Conservation (phyloP, 23 tunicate species). For the Trididemnum nubilum region DNA sequence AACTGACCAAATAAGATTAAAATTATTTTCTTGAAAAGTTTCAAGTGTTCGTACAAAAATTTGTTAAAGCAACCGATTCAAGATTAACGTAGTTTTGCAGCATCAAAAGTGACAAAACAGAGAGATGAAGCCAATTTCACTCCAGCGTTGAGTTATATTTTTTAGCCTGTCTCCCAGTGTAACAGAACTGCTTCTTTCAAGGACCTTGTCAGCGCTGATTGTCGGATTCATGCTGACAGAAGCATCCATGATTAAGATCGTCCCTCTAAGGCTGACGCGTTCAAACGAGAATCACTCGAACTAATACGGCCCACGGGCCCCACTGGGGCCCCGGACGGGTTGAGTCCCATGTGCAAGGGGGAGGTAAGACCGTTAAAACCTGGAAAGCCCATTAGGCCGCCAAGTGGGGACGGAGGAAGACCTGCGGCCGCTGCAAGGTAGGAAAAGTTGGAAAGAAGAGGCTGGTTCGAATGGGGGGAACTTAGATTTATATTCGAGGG, state of each 20-base stretch:
- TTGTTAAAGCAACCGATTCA: no score
- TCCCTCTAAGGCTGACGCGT: constrained; percentile 60
- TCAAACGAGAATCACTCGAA: constrained; percentile 16
- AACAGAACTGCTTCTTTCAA: not conserved
- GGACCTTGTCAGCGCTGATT: constrained; percentile 14
- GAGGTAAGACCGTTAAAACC: constrained; percentile 44
- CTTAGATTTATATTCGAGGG: constrained; percentile 25
- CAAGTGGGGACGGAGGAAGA: constrained; percentile 42
- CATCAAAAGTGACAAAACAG: no score
- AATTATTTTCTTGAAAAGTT: no score
- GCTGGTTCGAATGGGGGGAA: constrained; percentile 35
- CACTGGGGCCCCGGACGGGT: constrained; percentile 3
- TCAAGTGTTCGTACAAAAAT: no score
- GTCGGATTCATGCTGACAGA: no score
- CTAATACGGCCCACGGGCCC: constrained; percentile 25
- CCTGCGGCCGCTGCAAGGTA: constrained; percentile 33
- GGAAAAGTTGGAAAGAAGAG: constrained; percentile 30
- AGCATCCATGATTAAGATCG: constrained; percentile 33
- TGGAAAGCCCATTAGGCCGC: constrained; percentile 52
- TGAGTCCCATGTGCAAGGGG: constrained; percentile 38
- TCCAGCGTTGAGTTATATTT: no score
- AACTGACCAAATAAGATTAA: no score
- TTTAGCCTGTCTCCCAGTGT: not conserved
- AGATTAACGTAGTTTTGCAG: no score
- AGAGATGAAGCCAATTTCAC: no score